phyloP scores from a whole-genome alignment of 1,140 invertebrate genomes.

The Anagrus nilaparvatae region DNA sequence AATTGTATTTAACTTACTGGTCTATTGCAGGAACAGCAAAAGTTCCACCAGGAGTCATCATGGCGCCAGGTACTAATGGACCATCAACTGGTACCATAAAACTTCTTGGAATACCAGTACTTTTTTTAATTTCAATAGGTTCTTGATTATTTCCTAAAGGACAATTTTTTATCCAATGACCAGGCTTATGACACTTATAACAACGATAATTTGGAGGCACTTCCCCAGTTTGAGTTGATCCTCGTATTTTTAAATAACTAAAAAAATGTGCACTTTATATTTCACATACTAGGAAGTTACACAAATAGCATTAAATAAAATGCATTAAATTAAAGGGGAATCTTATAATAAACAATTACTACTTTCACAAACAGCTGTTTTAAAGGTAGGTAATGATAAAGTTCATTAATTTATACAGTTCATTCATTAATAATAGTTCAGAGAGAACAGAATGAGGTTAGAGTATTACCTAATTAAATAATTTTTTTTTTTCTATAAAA shows the following conservation, averaged over 20 bases:
- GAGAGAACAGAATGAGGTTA: too few species aligned
- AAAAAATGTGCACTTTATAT: constrained; percentile 22
- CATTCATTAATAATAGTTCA: too few species aligned
- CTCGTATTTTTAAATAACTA: constrained; percentile 80
- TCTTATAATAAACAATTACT: not conserved
- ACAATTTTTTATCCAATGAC: constrained; percentile 95
- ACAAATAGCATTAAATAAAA: not conserved
- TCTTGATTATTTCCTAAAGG: constrained; percentile 58
- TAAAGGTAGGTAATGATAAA: too few species aligned
- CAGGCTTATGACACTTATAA: constrained; percentile 82
- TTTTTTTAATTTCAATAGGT: constrained; percentile 75
- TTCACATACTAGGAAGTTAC: not conserved
- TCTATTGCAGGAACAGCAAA: constrained; percentile 88
- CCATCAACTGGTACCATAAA: constrained; percentile 91
- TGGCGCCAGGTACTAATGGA: constrained; percentile 78
- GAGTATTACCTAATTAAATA: too few species aligned
- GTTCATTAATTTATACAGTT: not conserved
- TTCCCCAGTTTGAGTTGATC: constrained; percentile 74
- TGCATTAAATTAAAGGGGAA: not conserved
- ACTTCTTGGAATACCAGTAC: constrained; percentile 94
- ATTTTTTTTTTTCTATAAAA: too few species aligned
- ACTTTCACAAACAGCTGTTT: too few species aligned
- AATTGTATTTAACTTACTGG: too few species aligned
- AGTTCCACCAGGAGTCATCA: constrained; percentile 85
- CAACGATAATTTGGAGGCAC: constrained; percentile 86